Evolutionary conservation across 2,797 vertebrate genomes (phyloP).

Genomic region (Cossypha caffra): DNA sequence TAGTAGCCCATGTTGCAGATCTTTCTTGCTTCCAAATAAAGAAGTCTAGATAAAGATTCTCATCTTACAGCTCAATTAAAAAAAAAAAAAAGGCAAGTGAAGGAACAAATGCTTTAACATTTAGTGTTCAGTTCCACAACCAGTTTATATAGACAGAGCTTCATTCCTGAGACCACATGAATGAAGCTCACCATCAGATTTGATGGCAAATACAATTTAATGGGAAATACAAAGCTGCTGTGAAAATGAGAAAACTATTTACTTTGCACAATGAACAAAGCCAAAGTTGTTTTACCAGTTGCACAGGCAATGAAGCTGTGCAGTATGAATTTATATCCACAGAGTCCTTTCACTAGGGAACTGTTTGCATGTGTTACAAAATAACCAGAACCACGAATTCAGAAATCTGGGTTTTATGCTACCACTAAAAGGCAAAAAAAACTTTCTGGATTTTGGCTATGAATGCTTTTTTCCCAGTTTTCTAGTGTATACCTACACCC

Average conservation of each 20-base stretch:
- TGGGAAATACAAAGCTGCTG: slow-evolving; percentile 14
- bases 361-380: not conserved
- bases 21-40: not conserved
- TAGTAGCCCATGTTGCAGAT: not conserved
- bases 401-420: not conserved
- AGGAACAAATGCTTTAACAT: not conserved
- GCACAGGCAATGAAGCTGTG: slow-evolving; percentile 1
- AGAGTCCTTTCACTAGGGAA: not conserved
- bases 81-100: not conserved
- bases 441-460: not conserved
- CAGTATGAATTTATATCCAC: not conserved
- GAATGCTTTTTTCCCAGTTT: rapidly evolving
- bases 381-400: not conserved
- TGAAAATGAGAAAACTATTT: slow-evolving; percentile 5
- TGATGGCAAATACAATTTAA: slow-evolving; percentile 14
- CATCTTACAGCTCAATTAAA: not conserved
- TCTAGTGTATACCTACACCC: not conserved
- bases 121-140: not conserved
- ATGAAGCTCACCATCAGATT: not conserved
- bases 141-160: not conserved
- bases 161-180: not conserved
- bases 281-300: slow-evolving; percentile 11
- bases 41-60: not conserved
- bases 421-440: not conserved
- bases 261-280: slow-evolving; percentile 7